Base-by-base conservation (phyloP, 2,888 invertebrate species). In the Torymus aiolomorphi region DNA sequence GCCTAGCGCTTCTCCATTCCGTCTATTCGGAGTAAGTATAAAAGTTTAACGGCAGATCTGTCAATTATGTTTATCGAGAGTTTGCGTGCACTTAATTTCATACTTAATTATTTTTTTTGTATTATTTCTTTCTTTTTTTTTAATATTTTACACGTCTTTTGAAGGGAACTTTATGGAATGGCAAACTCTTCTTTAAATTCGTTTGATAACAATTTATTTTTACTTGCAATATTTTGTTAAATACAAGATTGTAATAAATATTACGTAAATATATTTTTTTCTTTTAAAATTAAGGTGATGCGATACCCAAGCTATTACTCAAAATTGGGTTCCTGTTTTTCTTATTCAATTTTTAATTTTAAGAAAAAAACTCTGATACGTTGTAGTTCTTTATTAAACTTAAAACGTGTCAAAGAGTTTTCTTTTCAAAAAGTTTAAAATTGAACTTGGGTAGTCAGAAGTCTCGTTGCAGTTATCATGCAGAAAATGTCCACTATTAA, bases 401-500 rank as follows among this genome's bases (percentile, higher is more conserved):
- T n/a, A n/a, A n/a, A n/a, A n/a, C n/a, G n/a, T n/a, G n/a, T n/a
- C n/a, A n/a, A n/a, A n/a, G n/a, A n/a, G n/a, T n/a, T n/a, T n/a
- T n/a, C n/a, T n/a, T n/a, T n/a, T n/a, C n/a, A n/a, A n/a, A n/a
- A n/a, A n/a, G n/a, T n/a, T n/a, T n/a, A n/a, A 78, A 77, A 74
- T 78, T 74, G 77, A 66, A 71, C 78, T 81, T 81, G 52, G 54
- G 24, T 74, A 61, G 13, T 73, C 51, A 61, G 24, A 72, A 71
- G 56, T 71, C 65, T 56, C 16, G 52, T 72, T 62, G 61, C 72
- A 62, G 16, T 69, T 73, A 76, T 73, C 57, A 49, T 69, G 69
- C 69, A 61, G 42, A 65, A 74, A 77, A 80, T 77, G 75, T 80
- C 62, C 80, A 80, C 80, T 71, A 62, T 75, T 80, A 80, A 75